Percentiles rank a stretch among this genome's conserved stretches.
phyloP scores from a whole-genome alignment of 2,797 vertebrate species.

The Lutjanus campechanus region DNA sequence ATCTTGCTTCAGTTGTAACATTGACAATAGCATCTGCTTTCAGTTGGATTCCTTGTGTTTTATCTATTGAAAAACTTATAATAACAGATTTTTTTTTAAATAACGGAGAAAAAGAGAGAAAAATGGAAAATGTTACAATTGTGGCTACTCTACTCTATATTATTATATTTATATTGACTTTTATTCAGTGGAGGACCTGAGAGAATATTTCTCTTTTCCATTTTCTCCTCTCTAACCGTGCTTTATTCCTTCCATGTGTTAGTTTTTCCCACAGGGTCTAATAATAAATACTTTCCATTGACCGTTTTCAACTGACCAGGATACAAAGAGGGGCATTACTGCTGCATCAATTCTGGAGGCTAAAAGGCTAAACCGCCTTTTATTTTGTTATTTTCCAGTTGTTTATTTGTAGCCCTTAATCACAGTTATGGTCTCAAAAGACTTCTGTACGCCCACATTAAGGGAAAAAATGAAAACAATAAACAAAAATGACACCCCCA shows the following conservation, averaged over 20 bases:
- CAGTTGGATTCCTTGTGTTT: too few relatives aligned
- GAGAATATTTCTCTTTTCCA: background rate
- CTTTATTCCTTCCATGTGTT: slow-evolving; percentile 26
- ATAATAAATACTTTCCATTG: slow-evolving; percentile 27
- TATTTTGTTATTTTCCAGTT: slow-evolving; percentile 26
- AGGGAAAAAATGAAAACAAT: slow-evolving; percentile 26
- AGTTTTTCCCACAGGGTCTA: slow-evolving; percentile 10
- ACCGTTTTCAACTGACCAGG: slow-evolving; percentile 15
- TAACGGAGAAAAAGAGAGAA: too few relatives aligned
- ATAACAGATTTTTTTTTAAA: too few relatives aligned
- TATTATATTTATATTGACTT: background rate
- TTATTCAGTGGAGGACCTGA: background rate
- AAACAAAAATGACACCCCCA: slow-evolving; percentile 50
- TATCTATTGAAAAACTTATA: too few relatives aligned
- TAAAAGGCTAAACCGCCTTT: slow-evolving; percentile 9
- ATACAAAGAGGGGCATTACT: slow-evolving; percentile 22
- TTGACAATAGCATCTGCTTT: too few relatives aligned
- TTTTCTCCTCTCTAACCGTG: background rate
- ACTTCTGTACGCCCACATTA: background rate
- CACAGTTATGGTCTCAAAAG: slow-evolving; percentile 35
- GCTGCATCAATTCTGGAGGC: slow-evolving; percentile 11
- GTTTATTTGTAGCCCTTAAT: slow-evolving; percentile 51
- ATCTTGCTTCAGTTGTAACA: too few relatives aligned
- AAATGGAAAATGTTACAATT: too few relatives aligned
- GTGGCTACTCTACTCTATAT: too few relatives aligned